phyloP scores from a whole-genome alignment of 1,140 invertebrate species.

The Pseudobourletiella spinata region DNA sequence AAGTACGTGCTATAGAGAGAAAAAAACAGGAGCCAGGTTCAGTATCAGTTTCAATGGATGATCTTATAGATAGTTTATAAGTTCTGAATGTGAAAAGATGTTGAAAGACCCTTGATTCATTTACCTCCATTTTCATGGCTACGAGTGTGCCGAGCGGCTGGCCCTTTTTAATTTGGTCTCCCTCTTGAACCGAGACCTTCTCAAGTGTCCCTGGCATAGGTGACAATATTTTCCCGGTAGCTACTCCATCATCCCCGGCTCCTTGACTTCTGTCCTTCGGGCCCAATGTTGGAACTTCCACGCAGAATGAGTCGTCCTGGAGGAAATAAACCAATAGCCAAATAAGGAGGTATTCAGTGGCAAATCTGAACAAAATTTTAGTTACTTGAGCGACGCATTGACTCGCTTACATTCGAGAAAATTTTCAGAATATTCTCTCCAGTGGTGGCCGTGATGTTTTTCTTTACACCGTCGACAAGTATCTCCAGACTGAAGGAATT shows the following conservation, averaged over 20 bases:
- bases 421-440: constrained; percentile 22
- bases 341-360: too few relatives aligned
- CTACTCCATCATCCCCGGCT: constrained; percentile 34
- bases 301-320: constrained; percentile 47
- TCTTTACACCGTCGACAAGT: constrained; percentile 14
- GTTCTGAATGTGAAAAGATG: too few relatives aligned
- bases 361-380: too few relatives aligned
- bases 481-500: constrained; percentile 24
- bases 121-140: constrained; percentile 99
- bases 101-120: too few relatives aligned
- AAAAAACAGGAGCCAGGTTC: too few relatives aligned
- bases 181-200: constrained; percentile 71
- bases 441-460: constrained; percentile 13
- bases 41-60: too few relatives aligned
- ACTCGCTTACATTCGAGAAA: constrained; percentile 26
- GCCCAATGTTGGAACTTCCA: constrained; percentile 40
- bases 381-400: too few relatives aligned
- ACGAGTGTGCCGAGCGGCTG: constrained; percentile 83
- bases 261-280: constrained; percentile 41
- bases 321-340: too few relatives aligned
- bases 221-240: constrained; percentile 54
- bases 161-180: constrained; percentile 67
- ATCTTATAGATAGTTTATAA: too few relatives aligned
- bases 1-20: constrained; percentile 59
- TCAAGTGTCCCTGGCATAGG: constrained; percentile 96